Evolutionary conservation across 2,888 invertebrate genomes (phyloP), one percentile per base, ranked within the genome.

Genomic region (Julus scandinavius): DNA sequence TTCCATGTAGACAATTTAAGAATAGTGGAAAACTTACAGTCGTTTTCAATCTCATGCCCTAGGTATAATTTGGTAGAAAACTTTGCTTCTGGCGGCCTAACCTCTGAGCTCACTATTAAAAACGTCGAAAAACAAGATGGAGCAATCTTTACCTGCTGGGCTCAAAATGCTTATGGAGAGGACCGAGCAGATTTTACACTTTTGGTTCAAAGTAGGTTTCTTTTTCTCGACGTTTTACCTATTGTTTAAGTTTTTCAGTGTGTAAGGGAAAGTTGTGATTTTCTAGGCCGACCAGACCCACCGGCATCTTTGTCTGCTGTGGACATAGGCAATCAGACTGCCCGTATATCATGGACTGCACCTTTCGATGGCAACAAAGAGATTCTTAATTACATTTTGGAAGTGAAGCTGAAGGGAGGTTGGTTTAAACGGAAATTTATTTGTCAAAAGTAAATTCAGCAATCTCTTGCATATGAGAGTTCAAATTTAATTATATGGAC

Each of bases 121-220:
- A 87, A 87, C 20, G 54, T 87, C n/a, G 50, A 84, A 7, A 88
- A 87, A 50, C 87, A 87, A 41, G 88, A 88, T 54, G 83, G 84
- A 11, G 20, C 85, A 38, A 40, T 54, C 9, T 88, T 84, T 72
- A 88, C 87, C 20, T 88, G 88, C 38, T 49, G 17, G 83, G 88
- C 88, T 9, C 80, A 87, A 58, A 88, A 88, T 83, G 87, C 83
- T 17, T 88, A 87, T 58, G 88, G 88, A 45, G 83, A 87, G 41
- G 87, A 87, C 54, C 45, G 45, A 13, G 54, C 72, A 13, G 58
- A 87, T 58, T 50, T 87, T 9, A 87, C 38, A 45, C 87, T 88
- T 38, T 17, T 85, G n/a, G 88, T 88, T 17, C 88, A 88, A 84
- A 87, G 88, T 88, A 49, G 38, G 85, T 85, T 40, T 72, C 29